phyloP scores from a whole-genome alignment of 2,113 vertebrate species.

The Zingel zingel region DNA sequence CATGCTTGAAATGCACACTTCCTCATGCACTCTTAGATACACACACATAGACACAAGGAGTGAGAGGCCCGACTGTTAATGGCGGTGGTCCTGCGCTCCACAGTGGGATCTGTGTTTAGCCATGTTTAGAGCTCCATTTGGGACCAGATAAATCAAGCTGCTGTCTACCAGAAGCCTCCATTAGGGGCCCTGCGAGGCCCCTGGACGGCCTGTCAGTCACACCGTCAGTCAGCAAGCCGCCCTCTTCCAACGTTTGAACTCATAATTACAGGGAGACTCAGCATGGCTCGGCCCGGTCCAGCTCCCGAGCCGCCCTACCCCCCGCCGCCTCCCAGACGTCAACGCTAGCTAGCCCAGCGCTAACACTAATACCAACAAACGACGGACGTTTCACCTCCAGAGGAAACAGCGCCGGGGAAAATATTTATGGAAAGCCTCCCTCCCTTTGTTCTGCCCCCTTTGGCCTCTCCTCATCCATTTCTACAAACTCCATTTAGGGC shows the following conservation, averaged over 20 bases:
- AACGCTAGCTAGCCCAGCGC: slow-evolving; percentile 47
- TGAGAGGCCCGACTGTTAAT: slow-evolving; percentile 69
- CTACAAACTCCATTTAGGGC: slow-evolving; percentile 35
- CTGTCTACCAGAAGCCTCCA: slow-evolving; percentile 84
- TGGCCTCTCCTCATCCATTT: slow-evolving; percentile 57
- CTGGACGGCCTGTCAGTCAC: slow-evolving; percentile 82
- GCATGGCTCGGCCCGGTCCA: slow-evolving; percentile 39
- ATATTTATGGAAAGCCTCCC: slow-evolving; percentile 74
- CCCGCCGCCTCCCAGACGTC: slow-evolving; percentile 40
- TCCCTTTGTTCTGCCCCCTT: slow-evolving; percentile 34
- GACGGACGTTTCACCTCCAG: slow-evolving; percentile 68
- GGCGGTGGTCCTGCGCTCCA: slow-evolving; percentile 73
- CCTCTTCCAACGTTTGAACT: slow-evolving; percentile 82
- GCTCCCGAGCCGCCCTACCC: slow-evolving; percentile 1
- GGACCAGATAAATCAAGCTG: slow-evolving; percentile 84
- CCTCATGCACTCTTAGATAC: slow-evolving; percentile 32
- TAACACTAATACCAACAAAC: slow-evolving; percentile 78
- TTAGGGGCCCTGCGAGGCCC: slow-evolving; percentile 81
- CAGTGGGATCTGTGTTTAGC: slow-evolving; percentile 85
- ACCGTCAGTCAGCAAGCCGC: slow-evolving; percentile 71
- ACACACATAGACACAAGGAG: slow-evolving; percentile 32
- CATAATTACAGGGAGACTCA: slow-evolving; percentile 85
- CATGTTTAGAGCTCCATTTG: slow-evolving; percentile 83
- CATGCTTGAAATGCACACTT: slow-evolving; percentile 27
- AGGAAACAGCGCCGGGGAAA: slow-evolving; percentile 63